Base-by-base conservation (phyloP, 2,113 vertebrate species). In the Columba janthina region DNA sequence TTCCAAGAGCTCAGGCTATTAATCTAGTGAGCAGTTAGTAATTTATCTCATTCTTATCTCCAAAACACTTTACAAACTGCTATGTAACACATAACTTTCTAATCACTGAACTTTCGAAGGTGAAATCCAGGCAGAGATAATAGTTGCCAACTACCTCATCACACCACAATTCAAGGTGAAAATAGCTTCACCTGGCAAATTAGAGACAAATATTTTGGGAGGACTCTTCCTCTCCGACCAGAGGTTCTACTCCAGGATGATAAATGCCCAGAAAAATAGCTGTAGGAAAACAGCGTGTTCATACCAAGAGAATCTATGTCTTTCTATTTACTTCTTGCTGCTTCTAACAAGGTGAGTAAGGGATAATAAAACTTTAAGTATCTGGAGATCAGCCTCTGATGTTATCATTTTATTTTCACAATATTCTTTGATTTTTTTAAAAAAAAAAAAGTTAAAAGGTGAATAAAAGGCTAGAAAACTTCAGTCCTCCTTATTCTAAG, bases 391-490 rank as follows among this genome's bases (percentile, higher is more conserved):
- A 85, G 67, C 29, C 38, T 82, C 46, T 83, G 81, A 96, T 70
- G 40, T 76, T 92, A 44, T 76, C 28, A 71, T 79, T 94, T 93
- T 91, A 91, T 95, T 95, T 91, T 95, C 81, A 66, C 66, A 80
- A 85, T 88, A 88, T 66, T 82, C 40, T 62, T 88, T 73, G 61
- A 82, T 70, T n/a, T n/a, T n/a, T n/a, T 75, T 19, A 10, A 13
- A 48, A 54, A 22, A 51, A 74, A 36, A 51, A 11, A 74, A 36
- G 15, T 0, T 2, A 69, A 61, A 92, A 67, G 21, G 4, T 50
- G 57, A 85, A 93, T 58, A 76, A 91, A 92, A 76, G 21, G 9
- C 62, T 62, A n/a, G 36, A 26, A 91, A 88, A 79, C 38, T 51
- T 85, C 73, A 85, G 40, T 81, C 69, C 20, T 72, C 92, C 28